A percentile compares a stretch with the other conserved stretches of the same genome.
These are phyloP conservation scores for Sinohyriopsis cumingii DNA, from an alignment of 2,888 invertebrate species.

Conservation along the genomic window DNA sequence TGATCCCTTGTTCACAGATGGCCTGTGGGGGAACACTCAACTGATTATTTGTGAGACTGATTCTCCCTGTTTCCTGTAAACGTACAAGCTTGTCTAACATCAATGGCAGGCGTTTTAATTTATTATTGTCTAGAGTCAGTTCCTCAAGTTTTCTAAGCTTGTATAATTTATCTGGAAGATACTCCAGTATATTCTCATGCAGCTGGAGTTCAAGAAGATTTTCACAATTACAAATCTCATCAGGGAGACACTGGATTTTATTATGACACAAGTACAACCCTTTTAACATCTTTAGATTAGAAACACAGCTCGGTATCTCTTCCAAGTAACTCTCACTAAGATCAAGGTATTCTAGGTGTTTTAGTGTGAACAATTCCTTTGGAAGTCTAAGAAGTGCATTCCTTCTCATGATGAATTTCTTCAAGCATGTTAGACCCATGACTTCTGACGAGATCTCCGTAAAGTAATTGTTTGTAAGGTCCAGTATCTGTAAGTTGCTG, in stretches of 20 bases:
- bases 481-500: conserved; percentile 50
- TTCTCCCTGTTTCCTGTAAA: conserved; percentile 41
- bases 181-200: conserved; percentile 42
- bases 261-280: conserved; percentile 52
- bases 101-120: conserved; percentile 50
- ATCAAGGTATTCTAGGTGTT: conserved; percentile 54
- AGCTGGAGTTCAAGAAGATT: conserved; percentile 38
- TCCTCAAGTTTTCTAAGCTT: conserved; percentile 48
- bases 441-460: conserved; percentile 58
- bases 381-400: conserved; percentile 62
- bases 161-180: conserved; percentile 52
- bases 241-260: conserved; percentile 44
- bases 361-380: conserved; percentile 53
- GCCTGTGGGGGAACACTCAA: conserved; percentile 56
- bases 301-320: conserved; percentile 46
- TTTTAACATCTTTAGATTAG: conserved; percentile 45
- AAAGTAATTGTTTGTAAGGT: conserved; percentile 62
- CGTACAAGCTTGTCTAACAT: conserved; percentile 56
- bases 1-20: conserved; percentile 56
- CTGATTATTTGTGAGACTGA: conserved; percentile 52
- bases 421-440: conserved; percentile 50
- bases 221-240: conserved; percentile 48
- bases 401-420: conserved; percentile 53
- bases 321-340: conserved; percentile 62
- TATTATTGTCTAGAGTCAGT: conserved; percentile 51